A percentile compares a stretch with the other conserved stretches of the same genome.
Conservation (phyloP, 2,797 vertebrate species). For the Botia almorhae region DNA sequence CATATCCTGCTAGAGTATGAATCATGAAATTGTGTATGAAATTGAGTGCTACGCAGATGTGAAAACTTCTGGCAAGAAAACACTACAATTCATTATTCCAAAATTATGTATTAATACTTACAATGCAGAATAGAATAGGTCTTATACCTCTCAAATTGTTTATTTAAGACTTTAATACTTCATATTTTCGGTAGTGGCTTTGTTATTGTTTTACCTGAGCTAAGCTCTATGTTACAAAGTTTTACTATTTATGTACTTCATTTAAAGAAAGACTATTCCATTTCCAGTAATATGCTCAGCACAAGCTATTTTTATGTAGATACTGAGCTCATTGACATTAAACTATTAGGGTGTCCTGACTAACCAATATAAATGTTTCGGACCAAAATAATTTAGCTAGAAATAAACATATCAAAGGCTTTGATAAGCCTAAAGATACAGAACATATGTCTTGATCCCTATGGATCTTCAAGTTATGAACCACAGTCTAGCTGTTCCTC, state of each 20-base stretch:
- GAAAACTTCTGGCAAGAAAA: slow-evolving; percentile 18
- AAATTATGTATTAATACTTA: neutral
- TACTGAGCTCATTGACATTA: neutral
- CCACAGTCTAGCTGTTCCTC: slow-evolving; percentile 1
- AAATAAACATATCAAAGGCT: neutral
- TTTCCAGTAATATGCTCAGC: neutral
- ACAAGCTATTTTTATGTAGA: neutral
- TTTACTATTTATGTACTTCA: neutral
- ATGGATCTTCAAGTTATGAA: neutral
- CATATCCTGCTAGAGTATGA: slow-evolving; percentile 41
- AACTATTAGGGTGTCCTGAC: neutral
- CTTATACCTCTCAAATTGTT: neutral
- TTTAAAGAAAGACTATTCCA: neutral
- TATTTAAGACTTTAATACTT: neutral
- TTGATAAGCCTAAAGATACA: neutral
- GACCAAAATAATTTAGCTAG: too few relatives aligned
- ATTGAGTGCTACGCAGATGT: neutral
- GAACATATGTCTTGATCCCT: neutral
- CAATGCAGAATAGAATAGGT: neutral
- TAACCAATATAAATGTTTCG: neutral
- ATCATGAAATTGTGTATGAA: slow-evolving; percentile 45
- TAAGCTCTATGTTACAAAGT: neutral
- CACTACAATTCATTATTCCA: neutral
- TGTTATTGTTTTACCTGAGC: neutral
- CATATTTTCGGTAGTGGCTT: neutral